Conservation (phyloP, 37 sponge, comb jelly and placozoan species). For the Diacarnus erythraeanus region DNA sequence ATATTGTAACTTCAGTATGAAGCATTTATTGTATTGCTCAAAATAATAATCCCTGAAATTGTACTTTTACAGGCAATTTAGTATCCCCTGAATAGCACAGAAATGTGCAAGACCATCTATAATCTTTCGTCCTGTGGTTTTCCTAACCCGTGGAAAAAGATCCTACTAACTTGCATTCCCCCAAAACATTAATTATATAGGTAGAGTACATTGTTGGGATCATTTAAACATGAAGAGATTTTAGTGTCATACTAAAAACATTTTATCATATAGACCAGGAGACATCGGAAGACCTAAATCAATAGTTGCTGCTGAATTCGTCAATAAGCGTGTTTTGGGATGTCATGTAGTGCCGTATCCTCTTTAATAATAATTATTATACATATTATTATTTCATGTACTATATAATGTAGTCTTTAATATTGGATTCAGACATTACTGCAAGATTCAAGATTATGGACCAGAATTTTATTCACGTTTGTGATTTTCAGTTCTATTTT, state of each 20-base stretch:
- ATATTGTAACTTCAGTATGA: too few species aligned
- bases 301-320: constrained; percentile 83
- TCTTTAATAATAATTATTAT: background rate
- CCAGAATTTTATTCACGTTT: constrained; percentile 81
- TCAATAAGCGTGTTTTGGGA: constrained; percentile 77
- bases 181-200: background rate
- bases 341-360: constrained; percentile 83
- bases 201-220: constrained; percentile 2
- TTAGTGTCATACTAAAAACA: too few species aligned
- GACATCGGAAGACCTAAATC: constrained; percentile 95
- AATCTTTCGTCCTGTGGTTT: too few species aligned
- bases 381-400: background rate
- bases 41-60: too few species aligned
- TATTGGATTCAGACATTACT: constrained; percentile 53
- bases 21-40: too few species aligned
- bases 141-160: too few species aligned
- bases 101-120: too few species aligned
- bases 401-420: background rate
- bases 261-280: constrained; percentile 43
- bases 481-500: background rate
- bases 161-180: too few species aligned
- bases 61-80: too few species aligned
- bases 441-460: constrained; percentile 91
- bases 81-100: too few species aligned
- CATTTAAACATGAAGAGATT: background rate